Base-by-base conservation (phyloP, 2,797 vertebrate species). In the Brachyrhaphis roseni region DNA sequence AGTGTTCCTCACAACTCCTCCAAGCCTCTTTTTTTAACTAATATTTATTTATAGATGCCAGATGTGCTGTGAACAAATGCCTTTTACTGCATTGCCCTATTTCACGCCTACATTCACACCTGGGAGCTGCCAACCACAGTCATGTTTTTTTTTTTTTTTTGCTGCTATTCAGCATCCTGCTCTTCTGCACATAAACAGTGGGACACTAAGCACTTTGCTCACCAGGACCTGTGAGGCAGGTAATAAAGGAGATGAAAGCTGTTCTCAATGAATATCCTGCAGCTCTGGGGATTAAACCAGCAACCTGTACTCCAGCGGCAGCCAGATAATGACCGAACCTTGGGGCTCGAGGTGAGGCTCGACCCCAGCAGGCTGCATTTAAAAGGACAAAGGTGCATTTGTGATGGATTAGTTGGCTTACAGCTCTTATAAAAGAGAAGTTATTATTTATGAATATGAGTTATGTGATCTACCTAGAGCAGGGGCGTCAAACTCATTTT, bases 311-410 rank as follows among this genome's bases (percentile, higher is more conserved):
- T 82, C 20, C 72, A 39, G 26, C 53, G 10, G 31, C 74, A 74
- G 36, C 43, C 66, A 59, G 75, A 74, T 74, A 78, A 72, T 84
- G 59, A 74, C 77, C 82, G 51, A 70, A 62, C 64, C 46, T 55
- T 75, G 64, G 45, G 57, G 70, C 64, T 77, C 70, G 74, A 76
- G 64, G 74, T 86, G 80, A 23, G 41, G 78, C 82, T 84, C 85
- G 76, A 53, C 75, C 75, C 28, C 47, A 53, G 64, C 46, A 72
- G 59, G 68, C 74, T 75, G 76, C 64, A 74, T 84, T 83, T 87
- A 76, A 78, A 41, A 72, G 79, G 77, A 75, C 83, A 88, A 28
- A 82, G 79, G 79, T 90, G 81, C 89, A 86, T 82, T 78, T 89
- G 86, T 79, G 76, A 57, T 82, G 78, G 84, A 89, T 92, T 79